phyloP scores from a whole-genome alignment of 2,888 invertebrate species.

The Apantesis nais region DNA sequence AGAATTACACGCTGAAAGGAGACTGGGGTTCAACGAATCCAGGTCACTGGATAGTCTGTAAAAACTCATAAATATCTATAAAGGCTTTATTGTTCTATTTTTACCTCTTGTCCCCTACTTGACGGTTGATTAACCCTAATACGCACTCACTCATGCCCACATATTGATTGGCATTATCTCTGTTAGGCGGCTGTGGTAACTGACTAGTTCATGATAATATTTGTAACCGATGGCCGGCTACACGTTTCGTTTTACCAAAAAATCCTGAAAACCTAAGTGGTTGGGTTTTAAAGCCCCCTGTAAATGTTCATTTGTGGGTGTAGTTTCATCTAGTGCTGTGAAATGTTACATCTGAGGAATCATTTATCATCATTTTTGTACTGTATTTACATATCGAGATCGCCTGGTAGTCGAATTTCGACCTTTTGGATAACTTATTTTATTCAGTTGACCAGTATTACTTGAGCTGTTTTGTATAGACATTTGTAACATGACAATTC shows the following conservation, averaged over 20 bases:
- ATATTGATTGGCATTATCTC: conserved; percentile 79
- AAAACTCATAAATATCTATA: conserved; percentile 50
- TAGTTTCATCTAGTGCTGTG: conserved; percentile 44
- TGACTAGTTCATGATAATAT: conserved; percentile 79
- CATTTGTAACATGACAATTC: not conserved
- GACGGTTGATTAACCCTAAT: conserved; percentile 70
- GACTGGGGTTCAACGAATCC: conserved; percentile 34
- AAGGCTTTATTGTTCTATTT: conserved; percentile 53
- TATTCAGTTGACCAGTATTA: not conserved
- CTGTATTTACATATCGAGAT: conserved; percentile 4
- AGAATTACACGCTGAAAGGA: conserved; percentile 38
- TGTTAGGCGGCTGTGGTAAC: conserved; percentile 52
- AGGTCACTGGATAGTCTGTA: conserved; percentile 53
- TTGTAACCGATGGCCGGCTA: conserved; percentile 72
- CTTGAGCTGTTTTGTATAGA: not conserved
- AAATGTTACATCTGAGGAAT: conserved; percentile 30
- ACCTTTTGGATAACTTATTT: not conserved
- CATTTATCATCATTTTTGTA: conserved; percentile 36
- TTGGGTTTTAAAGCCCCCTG: conserved; percentile 38
- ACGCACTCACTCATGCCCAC: conserved; percentile 62
- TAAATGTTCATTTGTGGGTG: conserved; percentile 49
- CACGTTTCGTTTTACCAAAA: conserved; percentile 42
- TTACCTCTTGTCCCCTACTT: conserved; percentile 54
- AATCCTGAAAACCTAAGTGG: conserved; percentile 34
- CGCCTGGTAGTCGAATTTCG: not conserved